Percentiles rank a stretch among this genome's conserved stretches.
Conservation (phyloP, 2,888 invertebrate species). For the Asteroscopus sphinx region DNA sequence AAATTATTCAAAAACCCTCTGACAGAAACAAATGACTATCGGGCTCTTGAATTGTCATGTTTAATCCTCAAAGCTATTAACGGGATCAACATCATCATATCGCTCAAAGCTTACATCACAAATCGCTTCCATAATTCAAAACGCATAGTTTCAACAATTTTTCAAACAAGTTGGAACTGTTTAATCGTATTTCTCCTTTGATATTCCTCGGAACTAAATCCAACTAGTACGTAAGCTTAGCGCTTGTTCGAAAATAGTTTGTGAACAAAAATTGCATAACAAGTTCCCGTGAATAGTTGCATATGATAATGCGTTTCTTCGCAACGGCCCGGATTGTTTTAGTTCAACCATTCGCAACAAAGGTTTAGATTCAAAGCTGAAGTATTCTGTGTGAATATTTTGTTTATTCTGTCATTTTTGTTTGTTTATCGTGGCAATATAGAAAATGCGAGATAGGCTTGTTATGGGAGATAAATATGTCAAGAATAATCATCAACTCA, state of each 20-base stretch:
- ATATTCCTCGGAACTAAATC: constrained; percentile 51
- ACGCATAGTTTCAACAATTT: constrained; percentile 24
- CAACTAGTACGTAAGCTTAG: constrained; percentile 53
- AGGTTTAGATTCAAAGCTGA: constrained; percentile 48
- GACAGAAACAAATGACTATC: constrained; percentile 30
- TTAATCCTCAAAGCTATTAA: constrained; percentile 28
- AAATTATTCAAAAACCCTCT: constrained; percentile 23
- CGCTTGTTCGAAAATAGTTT: constrained; percentile 58
- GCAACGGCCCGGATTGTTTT: constrained; percentile 51
- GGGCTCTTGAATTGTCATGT: constrained; percentile 43
- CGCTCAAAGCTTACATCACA: constrained; percentile 17
- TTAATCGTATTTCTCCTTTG: constrained; percentile 52
- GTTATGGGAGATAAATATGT: constrained; percentile 6
- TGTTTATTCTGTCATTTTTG: constrained; percentile 25
- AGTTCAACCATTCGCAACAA: constrained; percentile 45
- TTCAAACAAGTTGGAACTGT: constrained; percentile 41
- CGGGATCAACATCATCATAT: constrained; percentile 31
- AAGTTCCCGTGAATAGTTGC: constrained; percentile 54
- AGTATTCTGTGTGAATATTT: constrained; percentile 39
- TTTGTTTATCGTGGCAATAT: constrained; percentile 14
- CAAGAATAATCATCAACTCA: too few species aligned
- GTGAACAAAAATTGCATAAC: constrained; percentile 60
- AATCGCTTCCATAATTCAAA: constrained; percentile 38
- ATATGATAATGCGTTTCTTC: constrained; percentile 59
- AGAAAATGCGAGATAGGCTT: constrained; percentile 4